These are phyloP conservation scores for Rattus rattus DNA, from an alignment of 2,113 vertebrate species.

Conservation along the genomic window DNA sequence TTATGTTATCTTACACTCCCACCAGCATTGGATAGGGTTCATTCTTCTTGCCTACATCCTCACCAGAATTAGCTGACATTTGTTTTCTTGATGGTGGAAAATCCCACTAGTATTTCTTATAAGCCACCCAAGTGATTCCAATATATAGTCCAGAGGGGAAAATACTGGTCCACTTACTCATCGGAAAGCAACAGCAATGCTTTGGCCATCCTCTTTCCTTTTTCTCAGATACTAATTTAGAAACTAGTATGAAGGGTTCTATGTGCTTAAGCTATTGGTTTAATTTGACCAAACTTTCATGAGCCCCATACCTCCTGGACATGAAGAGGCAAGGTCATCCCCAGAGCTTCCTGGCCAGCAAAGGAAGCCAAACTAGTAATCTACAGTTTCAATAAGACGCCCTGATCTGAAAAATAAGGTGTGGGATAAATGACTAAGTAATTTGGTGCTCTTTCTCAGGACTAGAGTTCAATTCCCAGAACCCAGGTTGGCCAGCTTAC, in stretches of 20 bases:
- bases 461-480: background rate
- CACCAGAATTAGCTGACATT: background rate
- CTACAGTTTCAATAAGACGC: background rate
- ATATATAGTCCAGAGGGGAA: background rate
- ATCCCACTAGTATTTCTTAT: background rate
- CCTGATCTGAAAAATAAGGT: background rate
- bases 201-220: background rate
- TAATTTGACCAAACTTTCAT: conserved; percentile 1
- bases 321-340: too few species aligned
- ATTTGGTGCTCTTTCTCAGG: background rate
- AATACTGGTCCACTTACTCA: background rate
- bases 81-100: background rate
- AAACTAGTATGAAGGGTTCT: background rate
- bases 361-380: background rate
- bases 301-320: background rate
- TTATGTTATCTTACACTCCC: background rate
- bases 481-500: background rate
- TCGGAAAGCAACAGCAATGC: background rate
- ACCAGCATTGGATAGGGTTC: background rate
- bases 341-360: background rate
- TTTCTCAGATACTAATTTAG: background rate
- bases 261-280: background rate
- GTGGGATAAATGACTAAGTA: background rate
- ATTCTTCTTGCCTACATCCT: background rate
- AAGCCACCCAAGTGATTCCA: background rate